Percentiles rank a stretch among this genome's conserved stretches.
Evolutionary conservation across 2,797 vertebrate genomes (phyloP).

Genomic region (Gadopsis bispinosus): DNA sequence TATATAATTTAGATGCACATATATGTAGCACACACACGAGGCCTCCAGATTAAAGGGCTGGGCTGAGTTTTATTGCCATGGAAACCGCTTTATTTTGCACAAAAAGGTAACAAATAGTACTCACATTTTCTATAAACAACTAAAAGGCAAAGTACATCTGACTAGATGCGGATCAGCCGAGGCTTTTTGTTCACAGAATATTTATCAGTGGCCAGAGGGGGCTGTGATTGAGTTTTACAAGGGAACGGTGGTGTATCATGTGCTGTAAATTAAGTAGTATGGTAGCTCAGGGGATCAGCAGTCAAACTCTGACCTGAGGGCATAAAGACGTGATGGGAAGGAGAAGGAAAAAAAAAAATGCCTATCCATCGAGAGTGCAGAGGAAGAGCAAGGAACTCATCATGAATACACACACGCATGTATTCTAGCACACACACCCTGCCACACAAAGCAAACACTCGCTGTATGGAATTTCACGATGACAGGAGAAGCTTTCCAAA

Average conservation of each 20-base stretch:
- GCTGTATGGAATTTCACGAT: conserved; percentile 38
- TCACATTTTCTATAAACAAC: conserved; percentile 41
- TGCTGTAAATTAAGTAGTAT: conserved; percentile 60
- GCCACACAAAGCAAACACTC: conserved; percentile 27
- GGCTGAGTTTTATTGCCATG: conserved; percentile 25
- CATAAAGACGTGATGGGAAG: conserved; percentile 45
- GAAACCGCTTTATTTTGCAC: conserved; percentile 31
- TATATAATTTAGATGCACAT: conserved; percentile 18
- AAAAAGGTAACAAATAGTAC: conserved; percentile 42
- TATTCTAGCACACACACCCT: neutral
- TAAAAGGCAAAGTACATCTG: conserved; percentile 36
- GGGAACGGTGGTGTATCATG: conserved; percentile 58
- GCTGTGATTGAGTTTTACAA: conserved; percentile 57
- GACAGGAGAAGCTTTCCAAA: conserved; percentile 50
- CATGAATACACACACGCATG: neutral
- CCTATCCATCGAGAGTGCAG: conserved; percentile 13
- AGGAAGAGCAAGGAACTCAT: neutral
- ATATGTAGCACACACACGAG: conserved; percentile 20
- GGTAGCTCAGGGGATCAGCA: conserved; percentile 56
- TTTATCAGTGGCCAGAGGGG: conserved; percentile 63
- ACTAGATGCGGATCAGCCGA: conserved; percentile 33
- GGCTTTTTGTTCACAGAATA: conserved; percentile 66
- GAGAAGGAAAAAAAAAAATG: neutral
- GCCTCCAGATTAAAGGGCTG: conserved; percentile 23
- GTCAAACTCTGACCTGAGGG: conserved; percentile 64